Base-by-base conservation (phyloP, 2,113 vertebrate species). In the Cacatua alba region DNA sequence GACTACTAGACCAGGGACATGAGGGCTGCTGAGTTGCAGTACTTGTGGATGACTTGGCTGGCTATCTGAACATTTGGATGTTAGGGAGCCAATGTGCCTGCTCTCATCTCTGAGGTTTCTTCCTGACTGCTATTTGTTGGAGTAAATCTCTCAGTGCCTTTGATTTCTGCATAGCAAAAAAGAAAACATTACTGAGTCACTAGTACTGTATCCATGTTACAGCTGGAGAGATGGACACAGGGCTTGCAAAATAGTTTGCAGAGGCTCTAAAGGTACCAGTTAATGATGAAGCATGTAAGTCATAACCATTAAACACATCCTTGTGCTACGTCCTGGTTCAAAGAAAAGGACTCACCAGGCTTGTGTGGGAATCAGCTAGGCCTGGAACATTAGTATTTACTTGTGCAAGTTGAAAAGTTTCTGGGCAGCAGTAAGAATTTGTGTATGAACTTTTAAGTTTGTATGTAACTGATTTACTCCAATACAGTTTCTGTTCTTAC, bases 401-500 rank as follows among this genome's bases (percentile, higher is more conserved):
- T 69, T 64, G 28, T 41, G 59, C 14, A 37, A 65, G 74, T 2
- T 39, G 48, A 81, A 70, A 68, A 44, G 74, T 68, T 86, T 86
- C 60, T 93, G 85, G 69, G 62, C 39, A 70, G 75, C 35, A 67
- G 33, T 39, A n/a, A 78, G 64, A 83, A 92, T 81, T 74, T 82
- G 69, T 86, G 64, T 51, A 17, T 44, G 35, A 49, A 35, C 62
- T 92, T 92, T 76, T 28, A 59, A 62, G 86, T 78, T 59, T 79
- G 7, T 65, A 7, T 81, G 49, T 76, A 84, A 85, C 78, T 89
- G 91, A 94, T 95, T 95, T 63, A 94, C 43, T 87, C 21, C 62
- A 65, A 65, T 91, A 49, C 57, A 76, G 72, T 94, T 94, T 94
- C 92, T 94, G 90, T 60, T 84, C 78, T 92, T 92, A 16, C 69